phyloP scores from a whole-genome alignment of 2,113 vertebrate species.

The Microcebus tavaratra region DNA sequence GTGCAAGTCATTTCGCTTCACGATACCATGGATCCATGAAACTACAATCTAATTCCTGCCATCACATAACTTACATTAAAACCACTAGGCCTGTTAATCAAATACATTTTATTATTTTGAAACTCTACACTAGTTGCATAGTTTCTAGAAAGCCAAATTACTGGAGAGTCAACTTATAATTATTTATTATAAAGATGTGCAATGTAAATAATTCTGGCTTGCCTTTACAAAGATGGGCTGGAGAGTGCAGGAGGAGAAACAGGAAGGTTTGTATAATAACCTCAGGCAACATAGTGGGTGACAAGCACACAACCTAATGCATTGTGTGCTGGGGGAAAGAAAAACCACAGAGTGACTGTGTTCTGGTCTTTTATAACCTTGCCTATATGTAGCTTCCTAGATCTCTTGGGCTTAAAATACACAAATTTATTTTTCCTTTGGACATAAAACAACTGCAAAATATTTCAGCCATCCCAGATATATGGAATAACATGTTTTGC shows the following conservation, averaged over 20 bases:
- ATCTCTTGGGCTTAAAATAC: conserved; percentile 36
- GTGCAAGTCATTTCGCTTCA: not conserved
- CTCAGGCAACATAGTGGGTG: rapidly evolving
- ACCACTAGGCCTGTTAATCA: not conserved
- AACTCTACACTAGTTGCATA: not conserved
- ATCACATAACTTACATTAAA: not conserved
- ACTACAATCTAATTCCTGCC: not conserved
- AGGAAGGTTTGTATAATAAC: not conserved
- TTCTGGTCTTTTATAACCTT: not conserved
- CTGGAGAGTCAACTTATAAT: not conserved
- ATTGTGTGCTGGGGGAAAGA: not conserved
- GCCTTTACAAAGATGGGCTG: not conserved
- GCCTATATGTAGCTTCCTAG: not conserved
- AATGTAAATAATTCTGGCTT: conserved; percentile 1
- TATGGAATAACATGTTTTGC: not conserved
- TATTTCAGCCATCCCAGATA: conserved; percentile 18
- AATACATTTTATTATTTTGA: conserved; percentile 30
- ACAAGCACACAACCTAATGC: not conserved
- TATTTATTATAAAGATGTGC: not conserved
- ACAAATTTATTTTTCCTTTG: conserved; percentile 22
- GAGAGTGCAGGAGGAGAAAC: not conserved
- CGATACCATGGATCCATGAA: not conserved
- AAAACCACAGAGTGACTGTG: not conserved
- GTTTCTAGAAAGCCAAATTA: conserved; percentile 40
- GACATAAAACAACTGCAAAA: not conserved